Conservation (phyloP, 2,888 invertebrate genomes). For the Abscondita cerata region DNA sequence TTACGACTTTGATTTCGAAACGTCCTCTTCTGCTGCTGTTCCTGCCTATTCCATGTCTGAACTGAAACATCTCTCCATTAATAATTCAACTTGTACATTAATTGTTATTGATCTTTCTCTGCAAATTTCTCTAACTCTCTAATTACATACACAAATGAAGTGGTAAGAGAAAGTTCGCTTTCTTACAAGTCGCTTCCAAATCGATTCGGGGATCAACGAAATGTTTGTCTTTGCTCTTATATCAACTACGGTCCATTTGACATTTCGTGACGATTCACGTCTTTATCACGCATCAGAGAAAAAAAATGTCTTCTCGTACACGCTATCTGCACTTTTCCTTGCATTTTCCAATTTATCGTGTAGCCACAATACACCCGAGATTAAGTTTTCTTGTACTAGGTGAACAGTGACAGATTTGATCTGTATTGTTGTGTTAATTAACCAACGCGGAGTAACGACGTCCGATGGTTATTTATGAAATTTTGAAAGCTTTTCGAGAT, state of each 20-base stretch:
- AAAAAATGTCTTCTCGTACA: not conserved
- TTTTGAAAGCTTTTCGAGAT: slow-evolving; percentile 7
- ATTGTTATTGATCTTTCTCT: slow-evolving; percentile 4
- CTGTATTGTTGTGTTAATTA: slow-evolving; percentile 9
- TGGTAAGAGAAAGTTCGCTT: not conserved
- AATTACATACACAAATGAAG: slow-evolving; percentile 8
- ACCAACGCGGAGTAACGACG: not conserved
- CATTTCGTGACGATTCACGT: not conserved
- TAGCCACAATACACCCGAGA: not conserved
- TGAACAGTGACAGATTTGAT: slow-evolving; percentile 5
- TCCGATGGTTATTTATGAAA: not conserved
- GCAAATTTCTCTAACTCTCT: not conserved
- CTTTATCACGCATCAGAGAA: not conserved
- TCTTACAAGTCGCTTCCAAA: not conserved
- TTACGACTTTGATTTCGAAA: slow-evolving; percentile 27
- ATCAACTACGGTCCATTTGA: slow-evolving; percentile 18
- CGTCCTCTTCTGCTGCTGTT: slow-evolving; percentile 18
- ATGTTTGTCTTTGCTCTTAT: slow-evolving; percentile 24
- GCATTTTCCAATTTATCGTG: slow-evolving; percentile 1
- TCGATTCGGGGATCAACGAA: slow-evolving; percentile 16
- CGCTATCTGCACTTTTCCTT: slow-evolving; percentile 3
- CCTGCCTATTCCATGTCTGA: slow-evolving; percentile 18
- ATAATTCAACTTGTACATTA: slow-evolving; percentile 11
- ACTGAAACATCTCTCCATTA: slow-evolving; percentile 16
- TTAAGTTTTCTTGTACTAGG: slow-evolving; percentile 6